A percentile compares a stretch with the other conserved stretches of the same genome.
phyloP scores from a whole-genome alignment of 2,888 invertebrate genomes.

The Drosophila flavopinicola region DNA sequence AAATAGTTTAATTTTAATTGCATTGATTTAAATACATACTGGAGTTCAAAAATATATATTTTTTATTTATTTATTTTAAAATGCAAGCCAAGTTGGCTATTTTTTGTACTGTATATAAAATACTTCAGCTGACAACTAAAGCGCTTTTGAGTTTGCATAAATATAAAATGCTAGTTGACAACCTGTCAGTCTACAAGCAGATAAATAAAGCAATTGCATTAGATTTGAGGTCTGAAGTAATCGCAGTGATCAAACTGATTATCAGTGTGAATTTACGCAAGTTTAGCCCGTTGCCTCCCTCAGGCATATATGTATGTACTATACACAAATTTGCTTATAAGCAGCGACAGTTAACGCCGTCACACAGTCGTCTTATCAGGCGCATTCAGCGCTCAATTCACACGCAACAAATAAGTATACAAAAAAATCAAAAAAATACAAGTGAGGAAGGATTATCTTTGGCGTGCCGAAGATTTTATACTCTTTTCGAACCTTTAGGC shows the following conservation, averaged over 20 bases:
- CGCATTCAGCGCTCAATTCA: constrained; percentile 75
- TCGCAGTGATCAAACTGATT: constrained; percentile 31
- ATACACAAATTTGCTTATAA: constrained; percentile 3
- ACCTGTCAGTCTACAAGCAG: background rate
- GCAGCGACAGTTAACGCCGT: constrained; percentile 43
- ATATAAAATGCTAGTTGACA: no score
- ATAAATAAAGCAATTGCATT: constrained; percentile 3
- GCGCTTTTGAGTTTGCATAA: no score
- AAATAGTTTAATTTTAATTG: no score
- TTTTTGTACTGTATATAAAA: no score
- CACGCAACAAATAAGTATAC: constrained; percentile 71
- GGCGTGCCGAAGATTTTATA: no score
- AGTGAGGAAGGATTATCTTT: no score
- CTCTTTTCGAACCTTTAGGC: no score
- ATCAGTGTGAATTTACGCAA: background rate
- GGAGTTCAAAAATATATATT: no score
- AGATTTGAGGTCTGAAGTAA: constrained; percentile 15
- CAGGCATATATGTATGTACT: background rate
- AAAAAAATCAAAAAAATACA: constrained; percentile 11
- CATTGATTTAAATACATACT: no score
- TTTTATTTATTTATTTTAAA: no score
- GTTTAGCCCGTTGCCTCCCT: background rate
- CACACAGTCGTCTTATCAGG: constrained; percentile 64
- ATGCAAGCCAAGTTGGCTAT: background rate
- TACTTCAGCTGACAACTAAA: no score